These are phyloP conservation scores for Anseranas semipalmata DNA, from an alignment of 2,113 vertebrate species.

Conservation along the genomic window DNA sequence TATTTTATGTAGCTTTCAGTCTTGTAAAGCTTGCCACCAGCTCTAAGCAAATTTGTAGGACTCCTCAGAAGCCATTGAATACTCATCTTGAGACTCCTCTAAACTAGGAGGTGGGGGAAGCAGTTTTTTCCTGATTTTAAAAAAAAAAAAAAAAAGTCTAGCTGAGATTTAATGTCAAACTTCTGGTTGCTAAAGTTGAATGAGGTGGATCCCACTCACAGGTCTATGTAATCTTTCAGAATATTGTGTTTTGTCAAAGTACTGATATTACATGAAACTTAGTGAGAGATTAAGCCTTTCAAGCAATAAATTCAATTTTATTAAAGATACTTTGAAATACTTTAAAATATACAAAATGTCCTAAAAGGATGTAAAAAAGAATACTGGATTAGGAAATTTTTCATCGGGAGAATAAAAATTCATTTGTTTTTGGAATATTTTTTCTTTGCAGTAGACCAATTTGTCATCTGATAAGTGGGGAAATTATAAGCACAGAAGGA, in stretches of 20 bases:
- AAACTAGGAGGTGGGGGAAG: background rate
- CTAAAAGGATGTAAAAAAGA: background rate
- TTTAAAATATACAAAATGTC: background rate
- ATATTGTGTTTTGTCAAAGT: background rate
- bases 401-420: background rate
- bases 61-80: background rate
- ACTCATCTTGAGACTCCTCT: background rate
- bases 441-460: background rate
- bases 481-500: background rate
- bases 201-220: background rate
- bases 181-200: background rate
- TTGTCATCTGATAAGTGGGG: background rate
- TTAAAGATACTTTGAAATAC: background rate
- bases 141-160: background rate
- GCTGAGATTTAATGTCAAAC: background rate
- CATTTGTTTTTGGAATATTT: fast-evolving
- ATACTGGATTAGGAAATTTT: background rate
- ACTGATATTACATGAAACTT: background rate
- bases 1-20: background rate
- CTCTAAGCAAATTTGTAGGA: background rate
- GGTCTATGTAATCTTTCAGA: background rate
- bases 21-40: background rate
- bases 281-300: background rate
- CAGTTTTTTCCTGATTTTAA: background rate
- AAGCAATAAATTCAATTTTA: background rate